Evolutionary conservation across 2,888 invertebrate species (phyloP).

Genomic region (Tetranychus truncatus): DNA sequence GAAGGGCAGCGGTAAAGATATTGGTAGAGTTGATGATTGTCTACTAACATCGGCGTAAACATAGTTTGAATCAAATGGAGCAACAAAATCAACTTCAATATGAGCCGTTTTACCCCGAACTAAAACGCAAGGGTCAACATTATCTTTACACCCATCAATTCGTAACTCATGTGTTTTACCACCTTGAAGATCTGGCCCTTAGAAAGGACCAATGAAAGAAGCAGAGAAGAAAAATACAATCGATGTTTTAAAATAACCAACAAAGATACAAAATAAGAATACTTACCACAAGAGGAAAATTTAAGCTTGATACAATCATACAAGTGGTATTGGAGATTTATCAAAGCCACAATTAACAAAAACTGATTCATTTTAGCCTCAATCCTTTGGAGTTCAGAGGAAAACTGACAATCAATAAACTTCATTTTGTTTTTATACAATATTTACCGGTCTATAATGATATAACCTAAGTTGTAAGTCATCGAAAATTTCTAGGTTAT

Average conservation of each 20-base stretch:
- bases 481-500: background rate
- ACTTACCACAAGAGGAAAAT: constrained; percentile 1
- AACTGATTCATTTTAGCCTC: background rate
- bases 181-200: background rate
- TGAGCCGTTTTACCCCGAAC: background rate
- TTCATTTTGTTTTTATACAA: background rate
- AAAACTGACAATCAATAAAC: background rate
- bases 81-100: constrained; percentile 7
- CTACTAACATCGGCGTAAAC: constrained; percentile 3
- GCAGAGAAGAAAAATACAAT: too few relatives aligned
- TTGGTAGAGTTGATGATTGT: too few relatives aligned
- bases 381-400: background rate
- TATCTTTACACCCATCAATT: background rate
- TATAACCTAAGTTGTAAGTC: background rate
- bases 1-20: background rate
- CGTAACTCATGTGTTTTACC: background rate
- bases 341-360: background rate
- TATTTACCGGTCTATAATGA: background rate
- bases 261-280: background rate
- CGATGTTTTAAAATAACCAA: background rate
- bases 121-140: background rate
- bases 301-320: background rate
- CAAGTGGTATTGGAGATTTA: background rate
- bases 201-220: background rate
- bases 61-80: constrained; percentile 6